A percentile compares a stretch with the other conserved stretches of the same genome.
Evolutionary conservation across 2,113 vertebrate genomes (phyloP).

Genomic region (Tringa solitaria): DNA sequence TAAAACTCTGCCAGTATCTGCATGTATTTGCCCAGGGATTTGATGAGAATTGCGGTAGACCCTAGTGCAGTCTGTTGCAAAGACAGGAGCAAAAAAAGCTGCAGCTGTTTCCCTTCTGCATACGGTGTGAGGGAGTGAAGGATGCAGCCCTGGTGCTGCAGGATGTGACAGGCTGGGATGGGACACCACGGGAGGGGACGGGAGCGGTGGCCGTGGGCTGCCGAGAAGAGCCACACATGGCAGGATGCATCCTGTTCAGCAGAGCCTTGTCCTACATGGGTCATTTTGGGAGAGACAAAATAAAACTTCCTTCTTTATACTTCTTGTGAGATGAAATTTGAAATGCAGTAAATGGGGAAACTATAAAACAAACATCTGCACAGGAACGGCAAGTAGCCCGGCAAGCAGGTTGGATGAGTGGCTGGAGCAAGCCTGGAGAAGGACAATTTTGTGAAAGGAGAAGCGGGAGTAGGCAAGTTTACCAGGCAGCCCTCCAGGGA

Average conservation of each 20-base stretch:
- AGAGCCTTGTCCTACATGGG: not conserved
- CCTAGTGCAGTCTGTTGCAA: not conserved
- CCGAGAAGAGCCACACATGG: not conserved
- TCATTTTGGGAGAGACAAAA: not conserved
- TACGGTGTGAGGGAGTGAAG: not conserved
- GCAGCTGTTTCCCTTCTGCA: not conserved
- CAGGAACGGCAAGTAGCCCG: not conserved
- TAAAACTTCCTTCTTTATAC: not conserved
- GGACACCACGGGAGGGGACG: not conserved
- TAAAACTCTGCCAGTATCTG: not conserved
- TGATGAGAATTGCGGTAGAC: not conserved
- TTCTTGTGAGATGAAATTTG: not conserved
- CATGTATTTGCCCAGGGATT: not conserved
- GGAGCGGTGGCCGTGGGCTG: rapidly evolving
- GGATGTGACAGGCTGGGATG: not conserved
- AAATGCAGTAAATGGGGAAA: not conserved
- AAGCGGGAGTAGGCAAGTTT: not conserved
- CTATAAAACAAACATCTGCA: not conserved
- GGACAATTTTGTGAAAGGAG: not conserved
- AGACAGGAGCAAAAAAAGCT: not conserved
- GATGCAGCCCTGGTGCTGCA: not conserved
- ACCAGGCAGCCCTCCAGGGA: not conserved
- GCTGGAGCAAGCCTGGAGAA: not conserved
- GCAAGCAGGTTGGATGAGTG: not conserved
- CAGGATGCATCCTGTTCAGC: rapidly evolving